A percentile compares a stretch with the other conserved stretches of the same genome.
These are phyloP conservation scores for Hepsetus odoe DNA, from an alignment of 2,113 vertebrate species.

Conservation along the genomic window DNA sequence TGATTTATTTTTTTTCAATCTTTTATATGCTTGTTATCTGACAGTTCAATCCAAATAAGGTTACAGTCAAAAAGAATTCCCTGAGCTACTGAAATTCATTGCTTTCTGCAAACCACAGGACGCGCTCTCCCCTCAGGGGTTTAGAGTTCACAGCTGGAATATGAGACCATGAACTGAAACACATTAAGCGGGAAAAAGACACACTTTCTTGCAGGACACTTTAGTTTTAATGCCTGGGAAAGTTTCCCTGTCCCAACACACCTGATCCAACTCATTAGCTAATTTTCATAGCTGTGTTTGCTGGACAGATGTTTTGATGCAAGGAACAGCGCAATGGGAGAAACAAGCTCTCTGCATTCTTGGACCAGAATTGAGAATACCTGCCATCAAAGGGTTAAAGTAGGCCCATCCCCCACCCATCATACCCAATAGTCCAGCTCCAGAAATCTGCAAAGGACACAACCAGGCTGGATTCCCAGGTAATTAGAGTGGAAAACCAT, in stretches of 20 bases:
- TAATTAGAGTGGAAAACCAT: constrained; percentile 70
- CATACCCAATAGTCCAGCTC: constrained; percentile 9
- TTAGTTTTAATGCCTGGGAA: background rate
- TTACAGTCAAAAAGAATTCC: background rate
- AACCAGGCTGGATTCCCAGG: constrained; percentile 54
- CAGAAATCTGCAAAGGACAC: constrained; percentile 24
- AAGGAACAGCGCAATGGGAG: no score
- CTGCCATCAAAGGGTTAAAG: constrained; percentile 19
- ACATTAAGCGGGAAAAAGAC: constrained; percentile 53
- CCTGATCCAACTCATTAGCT: background rate
- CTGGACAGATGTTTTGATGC: no score
- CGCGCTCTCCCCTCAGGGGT: background rate
- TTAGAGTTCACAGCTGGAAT: constrained; percentile 26
- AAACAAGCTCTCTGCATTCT: background rate
- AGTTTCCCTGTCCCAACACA: background rate
- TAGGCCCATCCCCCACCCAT: constrained; percentile 21
- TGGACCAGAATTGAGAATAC: background rate
- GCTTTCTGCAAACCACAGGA: background rate
- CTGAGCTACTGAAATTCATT: constrained; percentile 7
- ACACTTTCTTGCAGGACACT: constrained; percentile 28
- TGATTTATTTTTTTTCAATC: background rate
- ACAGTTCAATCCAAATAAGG: background rate
- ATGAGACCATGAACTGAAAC: constrained; percentile 3
- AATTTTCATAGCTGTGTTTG: no score
- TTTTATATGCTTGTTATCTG: background rate